Conservation (phyloP, 2,113 vertebrate species). For the Cephalopterus ornatus region DNA sequence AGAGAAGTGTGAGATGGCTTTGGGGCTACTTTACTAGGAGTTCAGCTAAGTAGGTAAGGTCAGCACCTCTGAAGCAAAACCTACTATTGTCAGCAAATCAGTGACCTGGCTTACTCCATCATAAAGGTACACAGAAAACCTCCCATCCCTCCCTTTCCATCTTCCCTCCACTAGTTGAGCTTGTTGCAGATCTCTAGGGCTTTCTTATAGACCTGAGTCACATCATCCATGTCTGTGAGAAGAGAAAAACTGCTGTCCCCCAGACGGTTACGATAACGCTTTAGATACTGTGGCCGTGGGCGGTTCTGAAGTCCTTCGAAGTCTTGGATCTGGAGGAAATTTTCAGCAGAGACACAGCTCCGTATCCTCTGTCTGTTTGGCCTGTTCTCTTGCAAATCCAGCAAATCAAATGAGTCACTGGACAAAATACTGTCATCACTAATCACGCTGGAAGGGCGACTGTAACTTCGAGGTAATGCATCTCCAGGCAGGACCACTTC, state of each 20-base stretch:
- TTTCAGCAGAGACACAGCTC: constrained; percentile 88
- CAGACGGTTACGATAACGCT: constrained; percentile 82
- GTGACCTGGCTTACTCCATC: constrained; percentile 64
- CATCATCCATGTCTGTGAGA: constrained; percentile 90
- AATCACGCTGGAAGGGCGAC: constrained; percentile 87
- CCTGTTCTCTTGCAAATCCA: constrained; percentile 83
- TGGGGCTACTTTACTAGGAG: neutral
- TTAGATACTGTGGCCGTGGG: constrained; percentile 81
- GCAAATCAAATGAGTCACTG: constrained; percentile 81
- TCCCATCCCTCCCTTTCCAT: constrained; percentile 18
- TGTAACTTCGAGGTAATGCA: constrained; percentile 88
- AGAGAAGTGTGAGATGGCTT: constrained; percentile 31
- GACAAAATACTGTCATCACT: constrained; percentile 89
- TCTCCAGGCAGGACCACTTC: constrained; percentile 74
- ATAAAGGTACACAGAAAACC: constrained; percentile 64
- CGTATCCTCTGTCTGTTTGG: constrained; percentile 83
- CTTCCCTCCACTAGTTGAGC: constrained; percentile 75
- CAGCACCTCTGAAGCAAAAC: constrained; percentile 4
- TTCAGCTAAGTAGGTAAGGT: constrained; percentile 16
- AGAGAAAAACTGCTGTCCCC: constrained; percentile 96
- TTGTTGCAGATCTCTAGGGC: constrained; percentile 94
- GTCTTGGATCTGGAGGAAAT: constrained; percentile 90
- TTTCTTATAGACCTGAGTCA: constrained; percentile 99
- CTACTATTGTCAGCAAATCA: constrained; percentile 51
- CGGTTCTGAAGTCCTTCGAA: constrained; percentile 82